Evolutionary conservation across 2,888 invertebrate species (phyloP).

Genomic region (Drosophila cognata): DNA sequence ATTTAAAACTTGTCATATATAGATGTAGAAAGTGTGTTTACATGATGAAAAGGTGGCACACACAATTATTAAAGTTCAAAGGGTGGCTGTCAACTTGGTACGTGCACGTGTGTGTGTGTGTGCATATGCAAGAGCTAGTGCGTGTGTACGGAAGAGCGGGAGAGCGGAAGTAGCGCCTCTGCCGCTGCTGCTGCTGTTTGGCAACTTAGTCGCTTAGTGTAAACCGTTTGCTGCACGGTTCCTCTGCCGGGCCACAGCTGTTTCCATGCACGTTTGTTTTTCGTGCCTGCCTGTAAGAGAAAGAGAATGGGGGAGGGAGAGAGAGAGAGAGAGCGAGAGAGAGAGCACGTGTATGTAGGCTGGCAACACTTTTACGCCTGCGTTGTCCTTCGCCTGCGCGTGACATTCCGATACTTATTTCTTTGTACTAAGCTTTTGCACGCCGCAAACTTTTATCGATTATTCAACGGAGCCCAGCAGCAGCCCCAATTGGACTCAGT

Average conservation of each 20-base stretch:
- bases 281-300: neutral
- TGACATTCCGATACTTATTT: constrained; percentile 70
- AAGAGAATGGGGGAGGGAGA: neutral
- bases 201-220: constrained; percentile 43
- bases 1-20: neutral
- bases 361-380: constrained; percentile 67
- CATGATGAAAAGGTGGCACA: neutral
- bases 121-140: constrained; percentile 10
- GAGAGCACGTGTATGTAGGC: constrained; percentile 22
- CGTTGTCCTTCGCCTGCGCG: constrained; percentile 72
- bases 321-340: constrained; percentile 2
- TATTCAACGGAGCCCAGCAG: constrained; percentile 46
- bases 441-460: constrained; percentile 65
- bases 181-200: constrained; percentile 25
- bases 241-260: constrained; percentile 55
- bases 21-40: neutral
- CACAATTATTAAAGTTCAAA: constrained; percentile 15
- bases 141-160: neutral
- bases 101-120: constrained; percentile 51
- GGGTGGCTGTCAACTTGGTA: constrained; percentile 50
- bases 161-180: constrained; percentile 2
- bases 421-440: constrained; percentile 50
- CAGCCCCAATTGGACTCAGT: constrained; percentile 13
- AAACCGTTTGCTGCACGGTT: constrained; percentile 14
- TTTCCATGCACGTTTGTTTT: constrained; percentile 46